These are phyloP conservation scores for Phalloptychus januarius DNA, from an alignment of 2,797 vertebrate genomes.

Conservation along the genomic window DNA sequence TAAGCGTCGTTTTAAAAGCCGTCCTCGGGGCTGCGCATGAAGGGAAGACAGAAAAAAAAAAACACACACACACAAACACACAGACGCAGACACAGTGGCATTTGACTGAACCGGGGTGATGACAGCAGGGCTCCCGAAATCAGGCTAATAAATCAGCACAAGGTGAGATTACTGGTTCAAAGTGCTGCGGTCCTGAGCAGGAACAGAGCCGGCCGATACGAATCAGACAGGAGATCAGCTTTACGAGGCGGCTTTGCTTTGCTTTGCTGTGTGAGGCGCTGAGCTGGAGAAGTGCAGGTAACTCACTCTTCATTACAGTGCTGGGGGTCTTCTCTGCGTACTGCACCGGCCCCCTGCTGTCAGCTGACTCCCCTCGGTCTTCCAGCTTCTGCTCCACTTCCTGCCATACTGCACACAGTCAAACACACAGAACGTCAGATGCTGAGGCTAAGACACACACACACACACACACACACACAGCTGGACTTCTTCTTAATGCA, in stretches of 20 bases:
- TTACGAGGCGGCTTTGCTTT: not conserved
- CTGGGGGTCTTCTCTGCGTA: slow-evolving; percentile 90
- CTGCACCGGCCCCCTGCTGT: slow-evolving; percentile 82
- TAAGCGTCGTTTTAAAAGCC: slow-evolving; percentile 34
- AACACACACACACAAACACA: too few relatives aligned
- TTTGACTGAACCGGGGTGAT: not conserved
- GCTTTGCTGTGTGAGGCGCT: not conserved
- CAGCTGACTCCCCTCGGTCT: slow-evolving; percentile 34
- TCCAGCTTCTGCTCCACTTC: slow-evolving; percentile 91
- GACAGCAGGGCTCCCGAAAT: not conserved
- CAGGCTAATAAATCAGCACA: slow-evolving; percentile 7
- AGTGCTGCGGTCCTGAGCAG: slow-evolving; percentile 21
- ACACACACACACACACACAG: not conserved
- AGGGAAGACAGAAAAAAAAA: not conserved
- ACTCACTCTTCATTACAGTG: slow-evolving; percentile 87
- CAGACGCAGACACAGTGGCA: fast-evolving
- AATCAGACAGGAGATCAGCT: slow-evolving; percentile 9
- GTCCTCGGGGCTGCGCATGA: slow-evolving; percentile 24
- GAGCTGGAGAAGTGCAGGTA: not conserved
- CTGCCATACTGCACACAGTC: slow-evolving; percentile 88
- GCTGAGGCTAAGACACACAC: not conserved
- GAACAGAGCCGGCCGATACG: slow-evolving; percentile 7
- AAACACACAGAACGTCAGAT: not conserved
- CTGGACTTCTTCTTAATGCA: not conserved
- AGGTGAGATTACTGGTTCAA: slow-evolving; percentile 21